These are phyloP conservation scores for Oenanthe oenanthe DNA, from an alignment of 2,113 vertebrate species.

Conservation along the genomic window DNA sequence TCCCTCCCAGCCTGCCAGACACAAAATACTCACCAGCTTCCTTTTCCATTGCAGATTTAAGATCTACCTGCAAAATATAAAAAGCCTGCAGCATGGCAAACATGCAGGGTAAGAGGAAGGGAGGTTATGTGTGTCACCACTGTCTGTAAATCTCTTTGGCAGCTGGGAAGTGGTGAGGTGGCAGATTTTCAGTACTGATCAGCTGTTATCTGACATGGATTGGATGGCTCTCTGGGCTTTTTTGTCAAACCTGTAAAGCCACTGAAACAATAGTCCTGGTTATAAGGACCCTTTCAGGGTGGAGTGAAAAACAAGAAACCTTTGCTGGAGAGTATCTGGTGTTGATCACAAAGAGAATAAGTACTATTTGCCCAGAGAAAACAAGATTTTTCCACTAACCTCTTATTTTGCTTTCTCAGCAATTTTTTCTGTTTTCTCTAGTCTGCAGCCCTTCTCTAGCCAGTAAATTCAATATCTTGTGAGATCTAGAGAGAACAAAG, in stretches of 20 bases:
- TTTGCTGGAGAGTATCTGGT: slow-evolving; percentile 24
- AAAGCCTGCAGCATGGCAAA: neutral
- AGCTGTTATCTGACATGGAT: neutral
- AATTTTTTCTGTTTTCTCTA: slow-evolving; percentile 57
- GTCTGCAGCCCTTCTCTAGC: slow-evolving; percentile 44
- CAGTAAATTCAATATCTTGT: slow-evolving; percentile 61
- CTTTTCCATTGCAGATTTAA: neutral
- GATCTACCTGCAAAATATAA: neutral
- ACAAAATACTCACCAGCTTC: neutral
- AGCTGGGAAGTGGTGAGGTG: neutral
- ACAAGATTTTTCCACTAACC: slow-evolving; percentile 47
- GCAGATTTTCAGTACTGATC: neutral
- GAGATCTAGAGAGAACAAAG: slow-evolving; percentile 63
- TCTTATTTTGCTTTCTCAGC: slow-evolving; percentile 59
- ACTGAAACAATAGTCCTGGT: neutral
- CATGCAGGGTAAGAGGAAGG: neutral
- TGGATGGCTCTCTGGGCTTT: neutral
- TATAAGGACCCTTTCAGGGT: neutral
- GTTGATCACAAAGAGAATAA: slow-evolving; percentile 53
- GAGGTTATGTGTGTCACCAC: neutral
- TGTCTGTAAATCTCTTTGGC: neutral
- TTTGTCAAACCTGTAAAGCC: neutral
- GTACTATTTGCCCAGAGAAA: slow-evolving; percentile 32
- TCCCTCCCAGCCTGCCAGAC: neutral
- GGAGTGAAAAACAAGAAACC: neutral